These are phyloP conservation scores for Drepanosiphum platanoidis DNA, from an alignment of 2,888 invertebrate genomes.

Conservation along the genomic window DNA sequence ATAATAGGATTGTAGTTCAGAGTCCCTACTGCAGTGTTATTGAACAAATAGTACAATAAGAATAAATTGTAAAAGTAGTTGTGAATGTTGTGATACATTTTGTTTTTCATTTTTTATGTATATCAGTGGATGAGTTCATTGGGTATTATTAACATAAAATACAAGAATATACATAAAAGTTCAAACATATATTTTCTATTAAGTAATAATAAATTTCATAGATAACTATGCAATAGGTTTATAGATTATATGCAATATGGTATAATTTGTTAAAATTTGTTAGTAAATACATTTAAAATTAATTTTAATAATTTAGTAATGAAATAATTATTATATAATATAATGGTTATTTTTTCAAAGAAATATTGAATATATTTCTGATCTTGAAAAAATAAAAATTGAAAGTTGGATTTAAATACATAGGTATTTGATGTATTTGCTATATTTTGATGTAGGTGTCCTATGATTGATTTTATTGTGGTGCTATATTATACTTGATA, in stretches of 20 bases:
- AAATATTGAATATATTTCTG: no score
- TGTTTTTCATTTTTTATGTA: neutral
- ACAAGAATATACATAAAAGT: neutral
- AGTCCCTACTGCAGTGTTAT: neutral
- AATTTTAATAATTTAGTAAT: no score
- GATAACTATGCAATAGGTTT: no score
- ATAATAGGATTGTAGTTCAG: neutral
- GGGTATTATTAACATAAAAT: neutral
- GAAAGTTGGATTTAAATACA: no score
- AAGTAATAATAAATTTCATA: no score
- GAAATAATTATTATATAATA: no score
- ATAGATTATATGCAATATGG: no score
- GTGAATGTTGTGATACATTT: slow-evolving; percentile 11
- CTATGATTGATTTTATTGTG: neutral
- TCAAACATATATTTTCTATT: neutral
- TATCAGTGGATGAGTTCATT: neutral
- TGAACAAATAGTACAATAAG: neutral
- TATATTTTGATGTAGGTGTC: neutral
- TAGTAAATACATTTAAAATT: no score
- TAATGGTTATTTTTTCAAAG: no score
- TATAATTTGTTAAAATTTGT: no score
- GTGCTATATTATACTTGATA: neutral
- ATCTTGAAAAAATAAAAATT: no score
- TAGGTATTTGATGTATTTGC: neutral
- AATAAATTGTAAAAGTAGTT: neutral